Evolutionary conservation across 2,888 invertebrate genomes (phyloP), one percentile per base, ranked within the genome.

Genomic region (Amiota communis): DNA sequence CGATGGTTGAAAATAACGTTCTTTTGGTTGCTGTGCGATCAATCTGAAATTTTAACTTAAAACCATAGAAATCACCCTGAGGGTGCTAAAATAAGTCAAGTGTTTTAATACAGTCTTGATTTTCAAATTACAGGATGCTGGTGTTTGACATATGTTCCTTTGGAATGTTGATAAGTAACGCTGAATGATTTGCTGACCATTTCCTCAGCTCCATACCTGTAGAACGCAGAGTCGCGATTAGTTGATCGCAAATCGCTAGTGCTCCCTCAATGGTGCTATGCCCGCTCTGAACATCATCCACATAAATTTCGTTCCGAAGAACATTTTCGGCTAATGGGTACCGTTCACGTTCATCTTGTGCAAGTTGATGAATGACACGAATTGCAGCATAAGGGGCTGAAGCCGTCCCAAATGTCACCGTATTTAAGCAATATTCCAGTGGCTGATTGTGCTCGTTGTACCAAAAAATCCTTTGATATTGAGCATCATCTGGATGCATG

Each of bases 121-220:
- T 68, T 15, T 68, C 53, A 51, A 68, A 51, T 13, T 48, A 23
- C 12, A 17, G 6, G 4, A 63, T 36, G n/a, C 8, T 46, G 1
- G 46, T 11, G 13, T 36, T 63, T 13, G 63, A 61, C 17, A 17
- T 12, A 23, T 61, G 36, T 9, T 17, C 61, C n/a, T 1, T 13
- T 1, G 63, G 63, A 13, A 63, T 63, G 13, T 36, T 17, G 46
- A 36, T 3, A 10, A 63, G 36, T 13, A 63, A 8, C 11, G 13
- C 20, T 12, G 46, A n/a, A 63, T 63, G 8, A 48, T 68, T 68
- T 23, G 68, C 51, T 23, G 68, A 51, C 68, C 68, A 68, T 68
- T 68, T 53, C n/a, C 53, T 8, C 4, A 68, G 53, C 9, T 68
- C 36, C 53, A 36, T 36, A 36, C 36, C 36, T 17, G 63, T 8